Conservation (phyloP, 2,888 invertebrate species). For the Sinohyriopsis cumingii region DNA sequence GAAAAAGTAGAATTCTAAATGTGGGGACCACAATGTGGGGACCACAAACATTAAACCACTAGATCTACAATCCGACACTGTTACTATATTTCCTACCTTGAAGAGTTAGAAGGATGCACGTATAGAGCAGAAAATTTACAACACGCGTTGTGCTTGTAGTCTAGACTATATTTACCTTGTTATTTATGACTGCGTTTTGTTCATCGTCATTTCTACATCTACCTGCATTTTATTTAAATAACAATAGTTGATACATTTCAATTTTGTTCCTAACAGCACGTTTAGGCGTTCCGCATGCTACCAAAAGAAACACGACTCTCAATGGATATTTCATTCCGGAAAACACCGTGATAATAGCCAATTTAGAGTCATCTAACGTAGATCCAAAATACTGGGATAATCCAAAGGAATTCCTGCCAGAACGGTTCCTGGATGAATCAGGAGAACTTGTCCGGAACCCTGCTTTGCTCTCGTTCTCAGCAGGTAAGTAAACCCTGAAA, state of each 20-base stretch:
- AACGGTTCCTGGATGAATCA: conserved; percentile 42
- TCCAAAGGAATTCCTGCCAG: conserved; percentile 53
- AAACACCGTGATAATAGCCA: conserved; percentile 47
- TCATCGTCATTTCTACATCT: not conserved
- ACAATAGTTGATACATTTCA: not conserved
- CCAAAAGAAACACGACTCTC: conserved; percentile 21
- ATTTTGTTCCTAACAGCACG: conserved; percentile 23
- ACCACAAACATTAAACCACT: no score
- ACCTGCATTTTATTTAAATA: not conserved
- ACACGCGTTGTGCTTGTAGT: no score
- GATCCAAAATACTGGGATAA: conserved; percentile 46
- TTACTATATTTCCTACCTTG: no score
- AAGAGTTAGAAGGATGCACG: no score
- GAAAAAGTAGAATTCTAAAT: no score
- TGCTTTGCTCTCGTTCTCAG: conserved; percentile 23
- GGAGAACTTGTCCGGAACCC: conserved; percentile 25
- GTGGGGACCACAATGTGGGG: no score
- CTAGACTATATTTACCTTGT: no score
- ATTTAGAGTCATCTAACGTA: conserved; percentile 44
- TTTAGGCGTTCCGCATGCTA: conserved; percentile 39
- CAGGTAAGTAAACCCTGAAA: conserved; percentile 12
- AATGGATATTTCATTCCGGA: conserved; percentile 34
- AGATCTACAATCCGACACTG: no score
- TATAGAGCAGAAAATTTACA: no score
- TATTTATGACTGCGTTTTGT: no score